Base-by-base conservation (phyloP, 2,888 invertebrate genomes). In the Drosophila silvestris region DNA sequence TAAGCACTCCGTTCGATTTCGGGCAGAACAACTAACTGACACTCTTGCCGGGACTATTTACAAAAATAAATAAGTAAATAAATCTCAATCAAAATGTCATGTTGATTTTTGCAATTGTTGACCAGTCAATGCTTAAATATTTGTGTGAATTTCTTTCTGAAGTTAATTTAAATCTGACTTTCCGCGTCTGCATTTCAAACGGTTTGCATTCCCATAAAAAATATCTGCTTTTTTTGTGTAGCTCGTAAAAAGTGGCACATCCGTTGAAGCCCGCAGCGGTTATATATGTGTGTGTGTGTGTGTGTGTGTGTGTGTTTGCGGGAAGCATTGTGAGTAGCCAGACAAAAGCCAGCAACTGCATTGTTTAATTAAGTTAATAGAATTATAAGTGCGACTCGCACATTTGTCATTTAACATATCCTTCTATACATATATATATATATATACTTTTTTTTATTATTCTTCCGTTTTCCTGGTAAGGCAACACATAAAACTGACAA, bases 321-420 rank as follows among this genome's bases (percentile, higher is more conserved):
- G 37, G 16, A 14, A 32, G 58, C 65, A 62, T 53, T 56, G 75
- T 68, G 65, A 51, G 57, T 33, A 12, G 56, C 61, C 69, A 47
- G 67, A 80, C 77, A 79, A 80, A 74, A 41, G 74, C 50, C 80
- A 76, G 59, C 77, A 73, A 70, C 61, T 79, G 82, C 70, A 86
- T 85, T 85, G 84, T 89, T 86, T 86, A 86, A 86, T 86, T 81
- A 86, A 89, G 72, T 86, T 86, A 89, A 86, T 86, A 86, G 85
- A 86, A 89, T 84, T 82, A 82, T 86, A 86, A 84, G 84, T 86
- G 86, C 57, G 53, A 59, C 33, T 53, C 52, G 39, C 22, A 50
- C 67, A 52, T 74, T 75, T 71, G 77, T 59, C 61, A 56, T 67
- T 68, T 60, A 56, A 52, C 74, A 59, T 60, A 72, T 53, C n/a